Evolutionary conservation across 2,888 invertebrate genomes (phyloP).

Genomic region (Melanostoma scalare): DNA sequence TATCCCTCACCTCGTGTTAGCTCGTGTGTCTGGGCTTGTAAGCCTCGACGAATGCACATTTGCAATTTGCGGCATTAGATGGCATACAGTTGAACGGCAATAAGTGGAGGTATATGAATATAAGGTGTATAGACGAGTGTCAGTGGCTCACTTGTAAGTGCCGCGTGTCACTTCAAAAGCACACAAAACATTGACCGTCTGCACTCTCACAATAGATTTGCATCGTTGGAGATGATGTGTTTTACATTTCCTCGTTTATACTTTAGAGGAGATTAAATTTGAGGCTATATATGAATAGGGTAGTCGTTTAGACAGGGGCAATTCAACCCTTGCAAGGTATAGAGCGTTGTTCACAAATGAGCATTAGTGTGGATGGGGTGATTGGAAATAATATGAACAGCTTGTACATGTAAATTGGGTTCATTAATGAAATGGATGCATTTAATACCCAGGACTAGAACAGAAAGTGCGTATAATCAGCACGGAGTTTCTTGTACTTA

Average conservation of each 20-base stretch:
- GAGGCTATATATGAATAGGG: constrained; percentile 4
- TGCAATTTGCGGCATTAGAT: constrained; percentile 64
- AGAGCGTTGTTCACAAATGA: constrained; percentile 22
- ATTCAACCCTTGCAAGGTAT: background rate
- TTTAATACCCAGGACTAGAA: no score
- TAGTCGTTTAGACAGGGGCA: background rate
- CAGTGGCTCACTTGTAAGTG: constrained; percentile 68
- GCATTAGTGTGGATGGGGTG: constrained; percentile 23
- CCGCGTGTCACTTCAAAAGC: constrained; percentile 71
- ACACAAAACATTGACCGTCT: constrained; percentile 45
- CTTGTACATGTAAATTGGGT: constrained; percentile 26
- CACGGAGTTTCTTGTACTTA: no score
- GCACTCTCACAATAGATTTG: constrained; percentile 37
- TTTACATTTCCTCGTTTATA: background rate
- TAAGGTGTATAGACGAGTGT: constrained; percentile 47
- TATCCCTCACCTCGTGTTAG: constrained; percentile 48
- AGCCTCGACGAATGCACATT: constrained; percentile 55
- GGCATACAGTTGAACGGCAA: constrained; percentile 33
- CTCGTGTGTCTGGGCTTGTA: constrained; percentile 37
- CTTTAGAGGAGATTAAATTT: constrained; percentile 30
- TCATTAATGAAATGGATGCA: constrained; percentile 2
- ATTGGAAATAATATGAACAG: constrained; percentile 2
- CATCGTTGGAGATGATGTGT: constrained; percentile 56
- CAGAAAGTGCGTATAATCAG: no score
- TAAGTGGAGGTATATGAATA: constrained; percentile 6